Evolutionary conservation across 2,113 vertebrate species (phyloP), one percentile per base, ranked within the genome.

Genomic region (Dolichallabes microphthalmus): DNA sequence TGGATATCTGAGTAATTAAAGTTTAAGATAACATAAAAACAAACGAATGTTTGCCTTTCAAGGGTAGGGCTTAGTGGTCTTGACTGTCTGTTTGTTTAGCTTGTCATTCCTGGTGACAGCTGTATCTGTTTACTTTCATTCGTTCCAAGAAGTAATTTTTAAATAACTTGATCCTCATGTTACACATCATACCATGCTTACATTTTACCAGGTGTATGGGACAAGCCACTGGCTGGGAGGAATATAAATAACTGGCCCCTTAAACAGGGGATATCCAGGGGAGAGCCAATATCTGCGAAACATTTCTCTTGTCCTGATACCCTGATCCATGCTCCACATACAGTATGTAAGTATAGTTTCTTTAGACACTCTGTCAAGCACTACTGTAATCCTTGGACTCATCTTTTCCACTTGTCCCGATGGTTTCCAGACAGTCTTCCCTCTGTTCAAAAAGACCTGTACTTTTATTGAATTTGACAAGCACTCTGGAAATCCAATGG

Each of bases 111-210:
- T n/a, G 22, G 68, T 83, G 88, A 91, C 89, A 84, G 83, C 86
- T 82, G 71, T 69, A 85, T 85, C 80, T 91, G 89, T 92, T 91
- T 88, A 88, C 86, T 92, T 91, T 89, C 91, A 91, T 91, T 92
- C 88, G 87, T 88, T 85, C 32, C 80, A 80, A 86, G 88, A 90
- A 91, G 87, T 90, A 89, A 86, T 88, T 60, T 76, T 32, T 22
- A 60, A 68, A 89, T 90, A 90, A 91, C 91, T 90, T 90, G n/a
- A 81, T 87, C 74, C 88, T 87, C 86, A 88, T 89, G 82, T 88
- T 87, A 82, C 82, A 69, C 57, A 73, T 39, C 63, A 58, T n/a
- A 74, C 80, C 84, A 89, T 89, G 90, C 86, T 88, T 84, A 91
- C 79, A 86, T 87, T 53, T 79, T 82, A 88, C 89, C 88, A 92